A percentile compares a stretch with the other conserved stretches of the same genome.
Evolutionary conservation across 2,113 vertebrate species (phyloP).

Genomic region (Ceratotherium simum): DNA sequence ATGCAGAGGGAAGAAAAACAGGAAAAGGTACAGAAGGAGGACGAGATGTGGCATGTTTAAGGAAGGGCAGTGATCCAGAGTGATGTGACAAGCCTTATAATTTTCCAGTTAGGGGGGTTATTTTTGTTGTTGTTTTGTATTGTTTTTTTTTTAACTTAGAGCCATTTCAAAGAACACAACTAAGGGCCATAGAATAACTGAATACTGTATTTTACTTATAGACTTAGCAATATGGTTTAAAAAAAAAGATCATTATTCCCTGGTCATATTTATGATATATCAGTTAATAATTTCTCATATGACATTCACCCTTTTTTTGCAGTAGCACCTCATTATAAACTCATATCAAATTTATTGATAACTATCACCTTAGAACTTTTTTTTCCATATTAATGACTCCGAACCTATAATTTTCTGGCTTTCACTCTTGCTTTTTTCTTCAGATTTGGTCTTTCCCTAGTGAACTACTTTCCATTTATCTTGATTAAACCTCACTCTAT

Average conservation of each 20-base stretch:
- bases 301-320: neutral
- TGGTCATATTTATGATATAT: neutral
- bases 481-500: constrained; percentile 73
- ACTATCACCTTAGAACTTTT: neutral
- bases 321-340: neutral
- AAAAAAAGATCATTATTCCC: neutral
- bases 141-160: neutral
- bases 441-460: constrained; percentile 57
- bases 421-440: neutral
- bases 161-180: neutral
- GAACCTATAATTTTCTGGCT: constrained; percentile 33
- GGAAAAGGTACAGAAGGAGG: neutral
- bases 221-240: too few relatives aligned
- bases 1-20: neutral
- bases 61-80: neutral
- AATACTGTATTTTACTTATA: neutral
- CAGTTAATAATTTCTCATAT: neutral
- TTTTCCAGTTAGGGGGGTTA: neutral
- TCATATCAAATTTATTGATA: neutral
- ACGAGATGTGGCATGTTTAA: neutral
- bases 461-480: constrained; percentile 71
- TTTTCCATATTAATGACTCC: neutral
- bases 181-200: neutral
- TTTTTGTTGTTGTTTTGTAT: neutral
- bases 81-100: too few relatives aligned